These are phyloP conservation scores for Chaunax sp. DNA, from an alignment of 2,797 vertebrate genomes.

Conservation along the genomic window DNA sequence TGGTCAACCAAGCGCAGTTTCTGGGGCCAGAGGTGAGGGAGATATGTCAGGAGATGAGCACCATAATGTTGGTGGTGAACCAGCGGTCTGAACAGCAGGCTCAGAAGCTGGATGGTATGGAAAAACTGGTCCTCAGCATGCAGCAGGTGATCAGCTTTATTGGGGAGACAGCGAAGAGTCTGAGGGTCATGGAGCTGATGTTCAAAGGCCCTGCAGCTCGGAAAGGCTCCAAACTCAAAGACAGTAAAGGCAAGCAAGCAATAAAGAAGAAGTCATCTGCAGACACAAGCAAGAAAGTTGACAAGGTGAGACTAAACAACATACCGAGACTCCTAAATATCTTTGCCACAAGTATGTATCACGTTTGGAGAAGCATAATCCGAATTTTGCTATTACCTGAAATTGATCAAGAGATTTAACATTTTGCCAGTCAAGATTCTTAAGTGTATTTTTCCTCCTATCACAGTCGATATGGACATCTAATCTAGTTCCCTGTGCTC, in stretches of 20 bases:
- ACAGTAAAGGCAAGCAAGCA: conserved; percentile 74
- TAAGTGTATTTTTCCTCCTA: background rate
- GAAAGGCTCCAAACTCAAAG: conserved; percentile 76
- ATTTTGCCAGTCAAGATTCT: background rate
- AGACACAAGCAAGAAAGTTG: conserved; percentile 76
- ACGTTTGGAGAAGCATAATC: background rate
- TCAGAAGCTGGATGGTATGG: conserved; percentile 89
- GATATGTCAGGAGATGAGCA: conserved; percentile 88
- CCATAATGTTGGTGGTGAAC: conserved; percentile 87
- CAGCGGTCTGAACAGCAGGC: conserved; percentile 88
- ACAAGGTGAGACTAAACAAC: conserved; percentile 82
- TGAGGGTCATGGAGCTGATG: conserved; percentile 82
- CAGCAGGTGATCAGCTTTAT: conserved; percentile 90
- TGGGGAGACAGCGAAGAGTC: conserved; percentile 86
- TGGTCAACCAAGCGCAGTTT: conserved; percentile 63
- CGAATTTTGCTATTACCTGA: background rate
- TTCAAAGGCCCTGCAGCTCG: conserved; percentile 79
- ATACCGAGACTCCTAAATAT: conserved; percentile 4
- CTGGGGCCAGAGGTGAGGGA: conserved; percentile 81
- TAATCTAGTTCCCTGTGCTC: conserved; percentile 6
- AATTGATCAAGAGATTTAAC: no score
- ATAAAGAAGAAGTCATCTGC: conserved; percentile 79
- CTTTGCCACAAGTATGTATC: background rate
- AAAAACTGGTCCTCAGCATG: conserved; percentile 87
- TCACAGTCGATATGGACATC: background rate